Conservation (phyloP, 2,113 vertebrate genomes). For the Empidonax alnorum region DNA sequence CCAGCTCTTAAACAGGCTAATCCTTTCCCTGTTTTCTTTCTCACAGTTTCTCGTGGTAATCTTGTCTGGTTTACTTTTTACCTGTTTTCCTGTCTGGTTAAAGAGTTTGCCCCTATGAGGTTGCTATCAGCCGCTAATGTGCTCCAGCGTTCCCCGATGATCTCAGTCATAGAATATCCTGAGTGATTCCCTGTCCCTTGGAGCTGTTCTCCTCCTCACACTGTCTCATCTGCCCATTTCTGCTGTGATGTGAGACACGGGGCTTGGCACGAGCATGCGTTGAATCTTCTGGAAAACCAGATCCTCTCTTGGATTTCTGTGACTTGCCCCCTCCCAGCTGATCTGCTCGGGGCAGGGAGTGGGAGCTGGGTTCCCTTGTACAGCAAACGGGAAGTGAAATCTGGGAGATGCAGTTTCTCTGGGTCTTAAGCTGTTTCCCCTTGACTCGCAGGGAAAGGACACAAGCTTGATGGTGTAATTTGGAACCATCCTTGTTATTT, state of each 20-base stretch:
- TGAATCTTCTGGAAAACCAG: neutral
- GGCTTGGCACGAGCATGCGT: neutral
- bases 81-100: neutral
- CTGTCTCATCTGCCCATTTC: neutral
- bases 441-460: neutral
- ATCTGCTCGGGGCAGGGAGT: neutral
- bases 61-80: neutral
- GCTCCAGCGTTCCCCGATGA: neutral
- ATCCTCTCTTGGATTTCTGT: neutral
- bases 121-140: accelerated
- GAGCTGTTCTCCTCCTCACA: neutral
- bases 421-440: neutral
- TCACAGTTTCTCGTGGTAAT: neutral
- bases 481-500: neutral
- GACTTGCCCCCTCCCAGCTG: neutral
- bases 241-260: neutral
- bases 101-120: neutral
- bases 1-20: neutral
- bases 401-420: neutral
- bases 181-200: neutral
- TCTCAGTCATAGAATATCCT: accelerated
- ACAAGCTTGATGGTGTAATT: neutral
- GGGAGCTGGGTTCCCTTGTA: neutral
- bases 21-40: neutral
- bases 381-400: neutral